Percentiles rank a stretch among this genome's conserved stretches.
Conservation (phyloP, 35 echinoderm and acorn worm genomes). For the Lytechinus pictus region DNA sequence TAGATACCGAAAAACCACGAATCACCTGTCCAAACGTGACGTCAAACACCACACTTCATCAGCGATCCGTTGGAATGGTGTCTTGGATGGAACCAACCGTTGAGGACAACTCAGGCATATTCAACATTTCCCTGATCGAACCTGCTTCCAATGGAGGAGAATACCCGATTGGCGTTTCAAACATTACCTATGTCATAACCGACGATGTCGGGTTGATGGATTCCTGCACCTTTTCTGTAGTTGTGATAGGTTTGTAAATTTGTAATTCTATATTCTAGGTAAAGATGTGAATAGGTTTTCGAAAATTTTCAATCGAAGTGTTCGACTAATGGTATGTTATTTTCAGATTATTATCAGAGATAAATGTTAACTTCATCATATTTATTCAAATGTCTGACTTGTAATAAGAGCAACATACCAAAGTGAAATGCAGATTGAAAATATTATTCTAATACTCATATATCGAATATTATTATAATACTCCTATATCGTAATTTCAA, state of each 20-base stretch:
- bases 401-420: too few relatives aligned
- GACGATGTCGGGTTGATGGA: neutral
- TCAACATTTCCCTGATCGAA: neutral
- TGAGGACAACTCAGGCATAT: neutral
- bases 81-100: slow-evolving; percentile 19
- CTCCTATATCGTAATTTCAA: too few relatives aligned
- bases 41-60: neutral
- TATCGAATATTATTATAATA: too few relatives aligned
- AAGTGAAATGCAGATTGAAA: too few relatives aligned
- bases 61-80: neutral
- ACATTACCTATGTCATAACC: neutral
- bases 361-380: too few relatives aligned
- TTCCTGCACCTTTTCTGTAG: neutral
- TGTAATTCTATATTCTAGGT: neutral
- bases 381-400: too few relatives aligned
- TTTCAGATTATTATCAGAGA: too few relatives aligned
- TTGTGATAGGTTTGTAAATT: neutral
- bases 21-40: neutral
- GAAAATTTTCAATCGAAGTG: too few relatives aligned
- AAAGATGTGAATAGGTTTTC: neutral
- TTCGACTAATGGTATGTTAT: too few relatives aligned
- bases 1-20: neutral
- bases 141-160: slow-evolving; percentile 1
- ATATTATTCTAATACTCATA: too few relatives aligned
- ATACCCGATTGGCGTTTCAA: neutral